phyloP scores from a whole-genome alignment of 2,888 invertebrate species.

The Tetrapedia diversipes region DNA sequence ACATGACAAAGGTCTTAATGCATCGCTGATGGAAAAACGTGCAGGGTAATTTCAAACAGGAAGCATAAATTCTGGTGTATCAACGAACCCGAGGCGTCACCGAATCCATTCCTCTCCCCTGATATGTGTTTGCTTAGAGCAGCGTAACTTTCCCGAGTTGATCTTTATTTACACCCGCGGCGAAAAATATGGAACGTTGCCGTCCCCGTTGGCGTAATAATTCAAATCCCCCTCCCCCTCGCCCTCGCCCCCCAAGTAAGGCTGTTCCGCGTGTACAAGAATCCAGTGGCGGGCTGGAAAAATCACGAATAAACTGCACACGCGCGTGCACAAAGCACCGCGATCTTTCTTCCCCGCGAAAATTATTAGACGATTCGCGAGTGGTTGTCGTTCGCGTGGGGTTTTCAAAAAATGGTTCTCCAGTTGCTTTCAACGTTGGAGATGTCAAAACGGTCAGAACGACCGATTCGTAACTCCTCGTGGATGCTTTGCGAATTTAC shows the following conservation, averaged over 20 bases:
- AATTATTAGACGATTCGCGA: conserved; percentile 6
- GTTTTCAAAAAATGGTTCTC: not conserved
- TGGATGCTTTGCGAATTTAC: too few relatives aligned
- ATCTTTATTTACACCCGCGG: conserved; percentile 61
- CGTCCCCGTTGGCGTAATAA: conserved; percentile 48
- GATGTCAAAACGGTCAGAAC: too few relatives aligned
- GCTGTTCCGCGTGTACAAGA: conserved; percentile 24
- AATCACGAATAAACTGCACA: conserved; percentile 12
- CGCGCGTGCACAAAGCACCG: too few relatives aligned
- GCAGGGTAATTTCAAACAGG: not conserved
- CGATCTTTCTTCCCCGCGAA: not conserved
- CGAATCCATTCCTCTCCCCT: conserved; percentile 46
- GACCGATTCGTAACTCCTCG: too few relatives aligned
- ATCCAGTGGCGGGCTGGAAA: conserved; percentile 13
- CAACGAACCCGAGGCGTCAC: conserved; percentile 27
- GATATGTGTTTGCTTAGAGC: conserved; percentile 33
- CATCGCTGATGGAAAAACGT: not conserved
- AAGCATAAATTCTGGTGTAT: conserved; percentile 41
- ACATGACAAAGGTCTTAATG: conserved; percentile 2
- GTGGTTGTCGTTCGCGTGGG: not conserved
- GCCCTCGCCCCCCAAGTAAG: too few relatives aligned
- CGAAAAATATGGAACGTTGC: conserved; percentile 49
- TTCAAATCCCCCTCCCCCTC: conserved; percentile 54
- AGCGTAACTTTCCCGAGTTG: conserved; percentile 39
- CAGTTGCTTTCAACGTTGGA: too few relatives aligned